Base-by-base conservation (phyloP, 2,113 vertebrate species). In the Eonycteris spelaea region DNA sequence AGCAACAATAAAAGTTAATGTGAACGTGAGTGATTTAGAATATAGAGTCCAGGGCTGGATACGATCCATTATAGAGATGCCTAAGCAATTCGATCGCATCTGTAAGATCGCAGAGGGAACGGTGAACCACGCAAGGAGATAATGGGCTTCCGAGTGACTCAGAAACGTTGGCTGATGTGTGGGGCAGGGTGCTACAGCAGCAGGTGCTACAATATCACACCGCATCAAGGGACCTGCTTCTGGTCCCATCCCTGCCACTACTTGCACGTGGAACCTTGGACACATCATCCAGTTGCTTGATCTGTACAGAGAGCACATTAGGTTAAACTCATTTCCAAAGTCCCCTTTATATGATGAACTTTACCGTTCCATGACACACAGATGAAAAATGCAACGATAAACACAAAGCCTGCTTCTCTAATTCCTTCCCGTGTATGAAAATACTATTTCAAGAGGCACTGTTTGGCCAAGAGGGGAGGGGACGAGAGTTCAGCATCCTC, bases 141-240 rank as follows among this genome's bases (percentile, higher is more conserved):
- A 28, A 65, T 2, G 4, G 51, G 35, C 38, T 43, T 92, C n/a
- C 26, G 15, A 79, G 61, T 33, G 43, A 86, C 21, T 13, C 24
- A 1, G 57, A 57, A 38, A 24, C 57, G 18, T 53, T 7, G 63
- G 40, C 35, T 38, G 26, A 38, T 0, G 35, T n/a, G 65, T 1
- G 2, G 30, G 45, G 21, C 19, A 38, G 7, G 55, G 3, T 22
- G 35, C 10, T 1, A 19, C 0, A 8, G 15, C 0, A 1, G 55
- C 8, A 24, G n/a, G 22, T n/a, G n/a, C n/a, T n/a, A n/a, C n/a
- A 3, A 6, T 35, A 8, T 16, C 24, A 28, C 0, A 3, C 4
- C 22, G 30, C 4, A 5, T 35, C 45, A 22, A 18, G 28, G 88
- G 8, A 24, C 16, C 28, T 10, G 33, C 7, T 28, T 51, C 38